These are phyloP conservation scores for Sipha flava DNA, from an alignment of 1,140 invertebrate genomes.

Conservation along the genomic window DNA sequence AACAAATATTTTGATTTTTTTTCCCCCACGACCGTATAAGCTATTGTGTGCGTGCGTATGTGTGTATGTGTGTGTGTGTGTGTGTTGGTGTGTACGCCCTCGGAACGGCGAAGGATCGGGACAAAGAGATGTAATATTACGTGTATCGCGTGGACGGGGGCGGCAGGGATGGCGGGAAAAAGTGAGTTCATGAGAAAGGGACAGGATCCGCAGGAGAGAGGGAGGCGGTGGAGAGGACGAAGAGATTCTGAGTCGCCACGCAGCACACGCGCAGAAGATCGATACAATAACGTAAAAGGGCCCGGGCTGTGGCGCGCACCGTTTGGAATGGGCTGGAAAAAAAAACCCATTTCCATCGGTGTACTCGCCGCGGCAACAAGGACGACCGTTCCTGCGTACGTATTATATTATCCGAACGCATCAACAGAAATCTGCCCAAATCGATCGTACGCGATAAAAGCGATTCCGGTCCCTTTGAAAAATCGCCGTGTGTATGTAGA, in stretches of 20 bases:
- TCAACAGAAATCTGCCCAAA: not conserved
- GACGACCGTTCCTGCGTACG: not conserved
- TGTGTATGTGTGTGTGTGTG: not conserved
- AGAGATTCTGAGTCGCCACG: not conserved
- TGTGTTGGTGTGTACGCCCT: too few species aligned
- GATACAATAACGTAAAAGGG: not conserved
- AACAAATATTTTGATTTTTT: not conserved
- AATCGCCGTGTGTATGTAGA: too few species aligned
- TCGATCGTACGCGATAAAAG: too few species aligned
- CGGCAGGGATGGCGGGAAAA: not conserved
- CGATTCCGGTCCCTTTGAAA: too few species aligned
- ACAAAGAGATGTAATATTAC: not conserved
- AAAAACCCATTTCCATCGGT: not conserved
- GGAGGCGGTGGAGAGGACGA: not conserved
- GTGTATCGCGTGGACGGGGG: not conserved
- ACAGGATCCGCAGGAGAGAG: not conserved
- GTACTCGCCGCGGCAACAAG: not conserved
- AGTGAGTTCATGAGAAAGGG: not conserved
- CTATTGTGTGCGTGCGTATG: not conserved
- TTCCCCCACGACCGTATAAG: not conserved
- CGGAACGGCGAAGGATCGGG: not conserved
- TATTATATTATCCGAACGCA: not conserved
- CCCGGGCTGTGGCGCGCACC: not conserved
- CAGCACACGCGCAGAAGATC: slow-evolving; percentile 6
- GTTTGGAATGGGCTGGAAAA: not conserved